These are phyloP conservation scores for Ceraclea dissimilis DNA, from an alignment of 2,888 invertebrate species.

Conservation along the genomic window DNA sequence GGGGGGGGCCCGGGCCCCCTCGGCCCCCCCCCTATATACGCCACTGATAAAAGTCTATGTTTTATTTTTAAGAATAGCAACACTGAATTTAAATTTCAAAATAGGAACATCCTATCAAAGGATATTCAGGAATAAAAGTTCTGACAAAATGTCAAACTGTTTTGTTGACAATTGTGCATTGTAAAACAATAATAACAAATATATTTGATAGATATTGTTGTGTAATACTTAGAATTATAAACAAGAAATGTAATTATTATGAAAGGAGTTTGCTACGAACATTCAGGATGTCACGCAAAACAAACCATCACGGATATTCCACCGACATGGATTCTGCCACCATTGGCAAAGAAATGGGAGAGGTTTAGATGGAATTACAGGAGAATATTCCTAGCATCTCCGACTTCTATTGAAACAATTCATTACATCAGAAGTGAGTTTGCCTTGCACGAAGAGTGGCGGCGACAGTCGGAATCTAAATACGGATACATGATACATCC, in stretches of 20 bases:
- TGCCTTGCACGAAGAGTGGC: conserved; percentile 10
- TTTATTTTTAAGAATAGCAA: no score
- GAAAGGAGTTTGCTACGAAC: neutral
- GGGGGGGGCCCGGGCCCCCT: no score
- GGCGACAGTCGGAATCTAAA: conserved; percentile 9
- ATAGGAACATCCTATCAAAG: no score
- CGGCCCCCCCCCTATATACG: no score
- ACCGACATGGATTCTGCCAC: neutral
- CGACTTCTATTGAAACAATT: neutral
- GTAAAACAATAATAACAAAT: no score
- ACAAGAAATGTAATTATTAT: neutral
- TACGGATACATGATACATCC: conserved; percentile 20
- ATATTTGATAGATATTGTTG: no score
- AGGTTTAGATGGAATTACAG: neutral
- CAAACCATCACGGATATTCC: neutral
- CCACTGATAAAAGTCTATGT: no score
- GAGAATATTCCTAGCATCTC: conserved; percentile 4
- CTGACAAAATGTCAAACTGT: no score
- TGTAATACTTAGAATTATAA: no score
- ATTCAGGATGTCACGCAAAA: neutral
- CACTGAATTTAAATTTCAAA: no score
- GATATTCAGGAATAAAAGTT: no score
- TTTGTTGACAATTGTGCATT: no score
- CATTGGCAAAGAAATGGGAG: neutral
- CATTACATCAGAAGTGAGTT: conserved; percentile 10